Conservation (phyloP, 2,797 vertebrate genomes). For the Chelonia mydas region DNA sequence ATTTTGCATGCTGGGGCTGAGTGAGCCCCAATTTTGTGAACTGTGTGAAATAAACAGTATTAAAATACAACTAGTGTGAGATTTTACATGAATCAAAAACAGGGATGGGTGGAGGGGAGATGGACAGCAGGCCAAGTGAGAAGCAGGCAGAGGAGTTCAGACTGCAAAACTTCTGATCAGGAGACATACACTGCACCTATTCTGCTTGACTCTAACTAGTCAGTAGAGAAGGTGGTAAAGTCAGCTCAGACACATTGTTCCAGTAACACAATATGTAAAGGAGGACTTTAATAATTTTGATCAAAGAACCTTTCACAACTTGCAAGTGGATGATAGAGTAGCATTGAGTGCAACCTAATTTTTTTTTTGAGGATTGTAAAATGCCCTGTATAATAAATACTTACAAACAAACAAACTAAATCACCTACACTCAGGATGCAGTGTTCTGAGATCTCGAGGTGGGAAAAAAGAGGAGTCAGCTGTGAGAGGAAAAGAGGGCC, state of each 20-base stretch:
- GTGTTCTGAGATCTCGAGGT: neutral
- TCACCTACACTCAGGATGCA: neutral
- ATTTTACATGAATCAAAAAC: neutral
- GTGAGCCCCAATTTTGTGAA: neutral
- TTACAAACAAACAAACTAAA: neutral
- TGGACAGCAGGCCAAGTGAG: neutral
- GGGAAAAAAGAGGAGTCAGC: neutral
- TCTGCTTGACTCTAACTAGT: neutral
- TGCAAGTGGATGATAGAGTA: neutral
- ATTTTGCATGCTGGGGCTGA: neutral
- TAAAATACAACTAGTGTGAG: neutral
- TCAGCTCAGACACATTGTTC: neutral
- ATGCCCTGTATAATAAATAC: neutral
- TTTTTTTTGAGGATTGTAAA: neutral
- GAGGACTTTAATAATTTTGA: neutral
- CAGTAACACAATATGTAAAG: neutral
- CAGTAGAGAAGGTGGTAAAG: neutral
- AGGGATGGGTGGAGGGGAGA: neutral
- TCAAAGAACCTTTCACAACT: neutral
- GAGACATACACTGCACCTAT: neutral
- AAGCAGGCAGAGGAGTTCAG: neutral
- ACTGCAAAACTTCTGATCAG: neutral
- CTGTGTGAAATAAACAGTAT: neutral
- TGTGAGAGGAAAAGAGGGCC: neutral
- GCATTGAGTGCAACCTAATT: neutral